Percentiles rank a stretch among this genome's conserved stretches.
Evolutionary conservation across 2,797 vertebrate genomes (phyloP).

Genomic region (Enteromius paludinosus): DNA sequence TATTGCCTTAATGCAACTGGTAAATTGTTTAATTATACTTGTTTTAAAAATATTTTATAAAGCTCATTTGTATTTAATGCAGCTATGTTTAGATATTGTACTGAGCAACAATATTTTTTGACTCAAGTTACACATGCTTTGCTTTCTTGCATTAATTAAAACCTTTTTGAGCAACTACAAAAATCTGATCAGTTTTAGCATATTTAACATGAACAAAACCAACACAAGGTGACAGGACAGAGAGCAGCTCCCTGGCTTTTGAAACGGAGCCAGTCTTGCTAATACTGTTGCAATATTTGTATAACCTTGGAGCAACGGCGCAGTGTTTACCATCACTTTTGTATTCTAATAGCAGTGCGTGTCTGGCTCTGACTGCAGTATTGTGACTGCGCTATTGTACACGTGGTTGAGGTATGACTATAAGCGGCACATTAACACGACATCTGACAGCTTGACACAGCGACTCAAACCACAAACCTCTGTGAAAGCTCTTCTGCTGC

Average conservation of each 20-base stretch:
- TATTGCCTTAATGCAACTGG: too few relatives aligned
- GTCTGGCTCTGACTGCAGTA: neutral
- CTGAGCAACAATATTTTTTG: neutral
- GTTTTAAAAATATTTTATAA: too few relatives aligned
- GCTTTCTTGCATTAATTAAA: neutral
- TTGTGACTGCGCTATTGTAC: neutral
- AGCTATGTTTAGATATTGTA: neutral
- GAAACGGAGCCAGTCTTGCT: neutral
- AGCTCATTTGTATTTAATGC: too few relatives aligned
- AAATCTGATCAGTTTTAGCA: neutral
- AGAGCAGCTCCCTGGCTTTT: neutral
- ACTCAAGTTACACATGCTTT: neutral
- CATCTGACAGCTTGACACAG: neutral
- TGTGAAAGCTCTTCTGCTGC: conserved; percentile 2
- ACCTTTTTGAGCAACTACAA: neutral
- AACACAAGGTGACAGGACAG: neutral
- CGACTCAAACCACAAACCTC: neutral
- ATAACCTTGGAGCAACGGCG: conserved; percentile 8
- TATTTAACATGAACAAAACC: neutral
- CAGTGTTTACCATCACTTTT: neutral
- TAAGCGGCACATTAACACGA: neutral
- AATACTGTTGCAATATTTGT: neutral
- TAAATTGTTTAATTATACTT: too few relatives aligned
- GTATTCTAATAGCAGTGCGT: neutral
- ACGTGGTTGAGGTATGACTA: neutral